Evolutionary conservation across 2,888 invertebrate genomes (phyloP).

Genomic region (Rhimphoctona megacephalus): DNA sequence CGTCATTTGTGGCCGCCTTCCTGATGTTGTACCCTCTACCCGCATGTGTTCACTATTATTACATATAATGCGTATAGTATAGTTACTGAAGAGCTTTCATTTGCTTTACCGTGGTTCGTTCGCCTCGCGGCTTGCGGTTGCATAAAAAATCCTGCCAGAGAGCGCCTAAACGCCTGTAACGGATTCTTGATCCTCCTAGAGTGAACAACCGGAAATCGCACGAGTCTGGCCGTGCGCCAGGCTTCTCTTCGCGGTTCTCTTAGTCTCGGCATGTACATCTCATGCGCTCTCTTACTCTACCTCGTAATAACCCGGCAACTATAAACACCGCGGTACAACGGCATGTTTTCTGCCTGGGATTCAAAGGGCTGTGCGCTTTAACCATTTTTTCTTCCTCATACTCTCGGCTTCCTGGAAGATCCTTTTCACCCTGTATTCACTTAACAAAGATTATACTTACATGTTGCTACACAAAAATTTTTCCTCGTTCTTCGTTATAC

Average conservation of each 20-base stretch:
- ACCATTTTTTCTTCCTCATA: conserved; percentile 25
- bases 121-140: conserved; percentile 47
- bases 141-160: conserved; percentile 58
- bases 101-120: conserved; percentile 48
- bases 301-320: conserved; percentile 62
- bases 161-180: conserved; percentile 68
- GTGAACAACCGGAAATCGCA: conserved; percentile 68
- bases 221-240: conserved; percentile 61
- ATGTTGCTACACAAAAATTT: conserved; percentile 32
- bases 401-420: conserved; percentile 16
- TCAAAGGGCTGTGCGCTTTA: conserved; percentile 41
- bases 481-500: not conserved
- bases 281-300: conserved; percentile 10
- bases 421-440: conserved; percentile 41
- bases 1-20: conserved; percentile 20
- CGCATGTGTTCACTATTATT: conserved; percentile 59
- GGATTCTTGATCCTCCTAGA: conserved; percentile 68
- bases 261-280: conserved; percentile 1
- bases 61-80: conserved; percentile 17
- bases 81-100: conserved; percentile 41
- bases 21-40: conserved; percentile 10
- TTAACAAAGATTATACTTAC: conserved; percentile 42
- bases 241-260: conserved; percentile 27
- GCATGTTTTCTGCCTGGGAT: conserved; percentile 38
- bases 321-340: conserved; percentile 47